A percentile compares a stretch with the other conserved stretches of the same genome.
phyloP scores from a whole-genome alignment of 2,797 vertebrate species.

The Erpetoichthys calabaricus region DNA sequence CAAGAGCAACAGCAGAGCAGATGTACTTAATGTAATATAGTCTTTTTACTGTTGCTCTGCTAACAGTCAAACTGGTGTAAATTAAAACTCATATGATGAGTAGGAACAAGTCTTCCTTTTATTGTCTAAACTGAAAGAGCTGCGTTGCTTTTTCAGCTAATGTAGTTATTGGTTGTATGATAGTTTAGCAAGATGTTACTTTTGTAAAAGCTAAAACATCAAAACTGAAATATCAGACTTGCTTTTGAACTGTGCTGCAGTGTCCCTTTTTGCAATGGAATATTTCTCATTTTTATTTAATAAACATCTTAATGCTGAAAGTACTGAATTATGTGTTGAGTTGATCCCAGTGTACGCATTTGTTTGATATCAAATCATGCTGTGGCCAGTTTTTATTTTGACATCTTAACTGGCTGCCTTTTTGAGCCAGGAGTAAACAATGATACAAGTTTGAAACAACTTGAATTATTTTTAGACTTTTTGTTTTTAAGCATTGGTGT shows the following conservation, averaged over 20 bases:
- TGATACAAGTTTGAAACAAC: no score
- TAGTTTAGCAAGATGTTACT: conserved; percentile 99
- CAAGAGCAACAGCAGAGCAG: conserved; percentile 85
- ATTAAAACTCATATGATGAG: conserved; percentile 87
- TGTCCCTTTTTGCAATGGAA: conserved; percentile 85
- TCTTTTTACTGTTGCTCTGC: conserved; percentile 85
- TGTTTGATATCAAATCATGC: conserved; percentile 27
- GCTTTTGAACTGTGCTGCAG: conserved; percentile 95
- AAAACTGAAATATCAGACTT: conserved; percentile 84
- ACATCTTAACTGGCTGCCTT: conserved; percentile 12
- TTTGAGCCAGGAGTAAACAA: background rate
- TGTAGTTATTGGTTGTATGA: conserved; percentile 99
- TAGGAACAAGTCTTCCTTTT: conserved; percentile 95
- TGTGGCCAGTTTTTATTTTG: conserved; percentile 23
- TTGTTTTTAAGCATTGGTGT: no score
- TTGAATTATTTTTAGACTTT: no score
- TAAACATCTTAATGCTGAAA: conserved; percentile 19
- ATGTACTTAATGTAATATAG: conserved; percentile 95
- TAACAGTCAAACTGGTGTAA: conserved; percentile 83
- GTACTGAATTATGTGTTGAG: conserved; percentile 60
- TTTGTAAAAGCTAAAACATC: conserved; percentile 98
- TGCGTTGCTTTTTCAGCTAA: conserved; percentile 98
- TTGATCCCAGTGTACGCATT: conserved; percentile 54
- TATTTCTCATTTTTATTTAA: background rate
- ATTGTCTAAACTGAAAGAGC: conserved; percentile 99